These are phyloP conservation scores for Bagarius yarrelli DNA, from an alignment of 2,113 vertebrate species.

Conservation along the genomic window DNA sequence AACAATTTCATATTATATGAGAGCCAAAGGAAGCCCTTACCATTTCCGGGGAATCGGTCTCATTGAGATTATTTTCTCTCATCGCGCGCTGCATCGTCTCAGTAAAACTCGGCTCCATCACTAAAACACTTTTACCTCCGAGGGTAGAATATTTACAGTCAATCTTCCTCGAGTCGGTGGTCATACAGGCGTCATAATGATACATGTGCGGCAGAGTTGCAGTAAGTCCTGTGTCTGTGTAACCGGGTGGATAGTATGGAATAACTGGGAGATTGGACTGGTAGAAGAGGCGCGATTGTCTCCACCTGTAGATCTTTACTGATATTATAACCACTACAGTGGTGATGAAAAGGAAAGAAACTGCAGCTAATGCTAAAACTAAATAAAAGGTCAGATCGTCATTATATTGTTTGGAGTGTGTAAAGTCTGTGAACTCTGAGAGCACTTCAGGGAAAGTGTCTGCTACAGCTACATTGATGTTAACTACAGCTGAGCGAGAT, in stretches of 20 bases:
- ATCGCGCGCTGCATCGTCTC: constrained; percentile 29
- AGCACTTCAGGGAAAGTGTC: constrained; percentile 45
- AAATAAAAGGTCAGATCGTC: constrained; percentile 25
- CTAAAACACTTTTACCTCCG: constrained; percentile 1
- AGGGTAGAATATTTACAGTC: constrained; percentile 30
- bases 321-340: constrained; percentile 49
- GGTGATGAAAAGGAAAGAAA: constrained; percentile 54
- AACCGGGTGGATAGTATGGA: constrained; percentile 51
- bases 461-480: constrained; percentile 47
- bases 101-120: constrained; percentile 22
- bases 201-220: constrained; percentile 48
- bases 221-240: constrained; percentile 35
- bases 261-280: constrained; percentile 54
- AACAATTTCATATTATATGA: not conserved
- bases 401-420: constrained; percentile 10
- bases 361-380: constrained; percentile 52
- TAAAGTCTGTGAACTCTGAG: constrained; percentile 33
- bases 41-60: constrained; percentile 4
- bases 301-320: constrained; percentile 55
- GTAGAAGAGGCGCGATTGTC: constrained; percentile 45
- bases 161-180: constrained; percentile 71
- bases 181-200: constrained; percentile 64
- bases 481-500: constrained; percentile 45
- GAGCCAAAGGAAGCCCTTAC: constrained; percentile 9
- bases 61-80: constrained; percentile 22